These are phyloP conservation scores for Netelia virgata DNA, from an alignment of 2,888 invertebrate species.

Conservation along the genomic window DNA sequence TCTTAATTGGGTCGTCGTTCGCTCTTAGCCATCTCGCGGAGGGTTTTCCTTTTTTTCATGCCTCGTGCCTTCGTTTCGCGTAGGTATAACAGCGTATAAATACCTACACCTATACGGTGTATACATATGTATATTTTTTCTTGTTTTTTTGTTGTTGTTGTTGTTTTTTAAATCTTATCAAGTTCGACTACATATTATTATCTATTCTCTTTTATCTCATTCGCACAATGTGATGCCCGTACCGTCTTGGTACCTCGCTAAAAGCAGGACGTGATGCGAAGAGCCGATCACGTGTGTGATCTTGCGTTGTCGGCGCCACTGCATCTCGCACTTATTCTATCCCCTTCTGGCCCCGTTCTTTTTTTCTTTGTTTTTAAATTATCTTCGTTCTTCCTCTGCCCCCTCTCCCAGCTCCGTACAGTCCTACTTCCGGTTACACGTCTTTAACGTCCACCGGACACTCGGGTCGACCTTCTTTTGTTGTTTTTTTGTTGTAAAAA, in stretches of 20 bases:
- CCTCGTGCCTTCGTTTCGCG: not conserved
- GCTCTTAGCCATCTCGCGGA: not conserved
- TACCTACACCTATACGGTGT: conserved; percentile 4
- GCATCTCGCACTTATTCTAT: conserved; percentile 76
- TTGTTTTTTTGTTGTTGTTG: too few species aligned
- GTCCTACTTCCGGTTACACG: conserved; percentile 49
- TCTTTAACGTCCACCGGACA: not conserved
- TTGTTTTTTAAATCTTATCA: not conserved
- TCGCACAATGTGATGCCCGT: conserved; percentile 71
- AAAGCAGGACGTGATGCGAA: conserved; percentile 81
- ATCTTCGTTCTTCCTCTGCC: conserved; percentile 30
- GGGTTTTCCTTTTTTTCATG: not conserved
- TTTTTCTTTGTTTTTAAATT: too few species aligned
- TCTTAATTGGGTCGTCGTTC: conserved; percentile 35
- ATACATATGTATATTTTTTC: not conserved
- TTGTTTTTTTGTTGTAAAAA: not conserved
- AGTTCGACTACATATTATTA: not conserved
- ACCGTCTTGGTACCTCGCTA: conserved; percentile 84
- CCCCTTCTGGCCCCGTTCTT: conserved; percentile 15
- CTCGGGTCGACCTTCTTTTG: conserved; percentile 4
- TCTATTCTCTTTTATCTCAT: conserved; percentile 2
- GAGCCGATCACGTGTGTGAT: conserved; percentile 83
- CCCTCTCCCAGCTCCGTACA: conserved; percentile 20
- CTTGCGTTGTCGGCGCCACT: conserved; percentile 83
- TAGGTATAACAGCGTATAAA: too few species aligned